Percentiles rank a stretch among this genome's conserved stretches.
Conservation (phyloP, 2,888 invertebrate species). For the Nomada lathburiana region DNA sequence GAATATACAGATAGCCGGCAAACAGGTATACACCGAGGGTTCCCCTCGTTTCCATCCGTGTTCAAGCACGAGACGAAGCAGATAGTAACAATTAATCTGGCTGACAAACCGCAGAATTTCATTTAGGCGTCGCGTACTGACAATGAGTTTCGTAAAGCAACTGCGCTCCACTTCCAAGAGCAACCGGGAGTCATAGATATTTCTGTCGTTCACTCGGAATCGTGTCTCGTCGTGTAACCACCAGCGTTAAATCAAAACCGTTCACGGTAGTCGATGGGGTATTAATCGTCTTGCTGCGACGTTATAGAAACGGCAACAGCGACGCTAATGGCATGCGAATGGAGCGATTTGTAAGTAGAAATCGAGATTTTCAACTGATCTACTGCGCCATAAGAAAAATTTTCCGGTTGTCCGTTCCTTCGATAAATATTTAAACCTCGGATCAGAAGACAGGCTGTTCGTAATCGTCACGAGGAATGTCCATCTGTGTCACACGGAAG, state of each 20-base stretch:
- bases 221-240: constrained; percentile 3
- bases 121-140: constrained; percentile 41
- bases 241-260: neutral
- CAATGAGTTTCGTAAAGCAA: constrained; percentile 10
- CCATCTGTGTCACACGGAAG: neutral
- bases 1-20: neutral
- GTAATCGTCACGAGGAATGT: neutral
- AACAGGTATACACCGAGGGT: neutral
- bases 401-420: neutral
- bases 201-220: constrained; percentile 21
- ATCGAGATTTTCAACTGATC: neutral
- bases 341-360: neutral
- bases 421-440: neutral
- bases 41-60: constrained; percentile 8
- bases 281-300: neutral
- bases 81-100: constrained; percentile 52
- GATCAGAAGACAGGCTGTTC: neutral
- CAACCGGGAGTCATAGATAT: constrained; percentile 21
- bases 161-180: constrained; percentile 31
- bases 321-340: neutral
- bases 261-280: neutral
- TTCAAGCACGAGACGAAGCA: constrained; percentile 12
- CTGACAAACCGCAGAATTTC: constrained; percentile 57
- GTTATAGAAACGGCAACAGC: no score
- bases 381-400: neutral